Evolutionary conservation across 2,113 vertebrate species (phyloP), one percentile per base, ranked within the genome.

Genomic region (Cynoglossus semilaevis): DNA sequence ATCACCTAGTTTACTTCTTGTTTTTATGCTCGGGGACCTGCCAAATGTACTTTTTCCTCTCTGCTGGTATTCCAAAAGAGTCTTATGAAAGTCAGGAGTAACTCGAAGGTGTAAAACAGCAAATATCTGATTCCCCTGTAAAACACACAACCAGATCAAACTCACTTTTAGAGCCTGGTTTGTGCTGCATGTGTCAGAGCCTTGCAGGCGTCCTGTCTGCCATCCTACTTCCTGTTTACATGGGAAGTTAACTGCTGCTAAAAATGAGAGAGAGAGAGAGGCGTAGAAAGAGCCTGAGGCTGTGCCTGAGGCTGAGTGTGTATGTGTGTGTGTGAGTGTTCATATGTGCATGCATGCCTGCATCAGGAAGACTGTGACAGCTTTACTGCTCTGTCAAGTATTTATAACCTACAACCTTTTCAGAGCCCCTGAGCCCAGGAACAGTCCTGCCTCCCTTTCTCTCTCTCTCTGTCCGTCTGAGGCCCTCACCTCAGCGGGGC

Each of bases 341-440:
- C 59, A 63, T 67, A 70, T 52, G 29, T 38, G 70, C 47, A 68
- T 45, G 44, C 60, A 49, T 60, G 59, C 67, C 67, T 44, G 50
- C 71, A 76, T 75, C 82, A 85, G 88, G 85, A 84, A 85, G 79
- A 79, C 8, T 47, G 16, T 81, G 87, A 86, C 82, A 88, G 79
- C 58, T 88, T 87, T 88, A 88, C 79, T 73, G 74, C 74, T 29
- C 69, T 59, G 61, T 81, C 71, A 64, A 84, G 80, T 87, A 86
- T 88, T 89, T 89, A 87, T 86, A 85, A 85, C 86, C 82, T 81
- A 55, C 72, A 83, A 84, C 76, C 82, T 77, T 86, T 83, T 76
- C 35, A 74, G 74, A 80, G 77, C 63, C 66, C 72, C 71, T 58
- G 60, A 78, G 68, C 63, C 65, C 29, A 70, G 67, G 63, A 55